Evolutionary conservation across 2,113 vertebrate species (phyloP).

Genomic region (Hydropotes inermis): DNA sequence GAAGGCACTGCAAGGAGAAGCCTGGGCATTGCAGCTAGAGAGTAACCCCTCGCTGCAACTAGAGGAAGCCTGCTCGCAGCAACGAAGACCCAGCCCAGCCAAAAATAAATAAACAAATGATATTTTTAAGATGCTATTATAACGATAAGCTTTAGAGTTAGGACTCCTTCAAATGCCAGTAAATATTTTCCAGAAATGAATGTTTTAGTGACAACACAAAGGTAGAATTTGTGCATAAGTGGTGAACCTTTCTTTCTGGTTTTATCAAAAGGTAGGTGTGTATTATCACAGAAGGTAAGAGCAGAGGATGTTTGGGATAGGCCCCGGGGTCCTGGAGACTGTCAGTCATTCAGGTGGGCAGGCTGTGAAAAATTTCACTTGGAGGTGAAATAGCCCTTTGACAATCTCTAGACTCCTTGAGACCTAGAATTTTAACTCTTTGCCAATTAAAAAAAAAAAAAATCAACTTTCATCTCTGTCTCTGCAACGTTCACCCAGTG

Average conservation of each 20-base stretch:
- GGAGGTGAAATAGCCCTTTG: too few species aligned
- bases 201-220: background rate
- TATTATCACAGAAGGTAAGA: background rate
- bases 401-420: background rate
- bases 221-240: background rate
- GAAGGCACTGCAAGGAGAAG: background rate
- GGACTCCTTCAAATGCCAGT: background rate
- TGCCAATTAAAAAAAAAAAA: background rate
- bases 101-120: background rate
- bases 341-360: rapidly evolving
- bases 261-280: background rate
- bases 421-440: background rate
- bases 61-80: background rate
- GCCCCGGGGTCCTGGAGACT: rapidly evolving
- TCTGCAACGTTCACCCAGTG: background rate
- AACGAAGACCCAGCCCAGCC: background rate
- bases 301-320: too few species aligned
- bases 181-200: background rate
- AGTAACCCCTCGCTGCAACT: background rate
- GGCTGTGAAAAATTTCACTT: background rate
- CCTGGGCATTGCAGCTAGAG: background rate
- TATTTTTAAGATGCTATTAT: background rate
- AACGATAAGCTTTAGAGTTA: background rate
- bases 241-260: background rate
- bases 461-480: too few species aligned